Base-by-base conservation (phyloP, 2,888 invertebrate species). In the Drosophila algonquin region DNA sequence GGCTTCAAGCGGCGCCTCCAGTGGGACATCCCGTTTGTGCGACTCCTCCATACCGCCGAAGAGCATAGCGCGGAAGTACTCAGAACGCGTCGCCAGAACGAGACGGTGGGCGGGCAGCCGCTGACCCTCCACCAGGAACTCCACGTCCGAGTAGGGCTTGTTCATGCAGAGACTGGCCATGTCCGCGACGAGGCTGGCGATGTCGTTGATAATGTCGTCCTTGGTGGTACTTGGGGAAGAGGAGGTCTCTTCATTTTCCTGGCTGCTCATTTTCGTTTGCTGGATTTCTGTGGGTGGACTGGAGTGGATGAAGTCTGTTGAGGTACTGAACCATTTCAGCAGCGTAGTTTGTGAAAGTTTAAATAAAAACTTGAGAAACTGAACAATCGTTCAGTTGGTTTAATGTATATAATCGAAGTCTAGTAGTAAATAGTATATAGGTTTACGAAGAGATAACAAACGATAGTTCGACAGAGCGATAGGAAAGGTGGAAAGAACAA, bases 31-130 rank as follows among this genome's bases (percentile, higher is more conserved):
- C 58, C 94, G 94, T 93, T 96, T 94, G 71, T 94, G 94, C 0
- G 96, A 94, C 91, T 96, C 96, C 70, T 95, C 94, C 92, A 96
- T 93, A 14, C 96, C 96, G 9, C 96, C 96, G 92, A 95, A 96
- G 0, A 96, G 93, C 45, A 96, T 2, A 92, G 14, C 96, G 91
- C 98, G 94, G 92, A 99, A 99, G 93, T 99, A 99, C 87, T 98
- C 97, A 90, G 98, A 98, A 87, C 99, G 94, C 32, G 98, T 97
- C 0, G 99, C 99, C 62, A 99, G 93, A 51, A 99, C 97, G 7
- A 98, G 95, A 0, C 92, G 90, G 75, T 92, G 92, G 27, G 92
- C 92, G 14, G 92, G 92, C 57, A 92, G 61, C 12, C 74, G 89
- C 69, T 91, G 89, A 56, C 96, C 96, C 90, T 97, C 98, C 55